Evolutionary conservation across 2,797 vertebrate genomes (phyloP).

Genomic region (Hafferia zeledoni): DNA sequence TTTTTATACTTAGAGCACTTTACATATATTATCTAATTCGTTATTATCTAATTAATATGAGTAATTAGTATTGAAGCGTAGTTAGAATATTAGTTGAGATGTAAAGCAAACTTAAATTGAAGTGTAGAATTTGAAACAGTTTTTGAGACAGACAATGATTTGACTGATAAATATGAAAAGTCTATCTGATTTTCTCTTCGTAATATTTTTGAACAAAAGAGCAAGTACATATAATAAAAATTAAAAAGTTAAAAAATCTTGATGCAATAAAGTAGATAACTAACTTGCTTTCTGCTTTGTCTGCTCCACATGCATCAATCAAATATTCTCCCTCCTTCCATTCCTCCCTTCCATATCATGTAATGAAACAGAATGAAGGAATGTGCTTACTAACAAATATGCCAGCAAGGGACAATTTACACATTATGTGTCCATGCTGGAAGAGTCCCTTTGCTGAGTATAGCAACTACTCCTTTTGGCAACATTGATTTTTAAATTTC

Average conservation of each 20-base stretch:
- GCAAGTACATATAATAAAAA: not conserved
- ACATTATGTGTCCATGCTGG: not conserved
- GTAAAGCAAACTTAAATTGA: not conserved
- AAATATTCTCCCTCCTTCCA: not conserved
- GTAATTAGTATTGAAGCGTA: not conserved
- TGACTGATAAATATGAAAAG: not conserved
- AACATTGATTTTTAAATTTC: conserved; percentile 64
- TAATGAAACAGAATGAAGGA: not conserved
- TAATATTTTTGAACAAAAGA: not conserved
- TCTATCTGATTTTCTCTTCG: not conserved
- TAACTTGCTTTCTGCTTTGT: not conserved
- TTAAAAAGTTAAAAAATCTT: not conserved
- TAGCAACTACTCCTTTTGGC: not conserved
- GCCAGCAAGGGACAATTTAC: not conserved
- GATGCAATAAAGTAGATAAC: not conserved
- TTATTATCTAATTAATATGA: conserved; percentile 41
- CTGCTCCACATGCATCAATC: not conserved
- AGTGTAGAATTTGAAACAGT: not conserved
- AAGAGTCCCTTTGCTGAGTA: not conserved
- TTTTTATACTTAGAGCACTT: conserved; percentile 15
- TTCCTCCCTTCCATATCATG: not conserved
- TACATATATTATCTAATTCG: conserved; percentile 18
- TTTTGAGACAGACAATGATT: not conserved
- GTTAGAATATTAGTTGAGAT: not conserved
- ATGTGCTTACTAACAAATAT: conserved; percentile 20